Conservation (phyloP, 2,888 invertebrate species). For the Blastobasis lacticolella region DNA sequence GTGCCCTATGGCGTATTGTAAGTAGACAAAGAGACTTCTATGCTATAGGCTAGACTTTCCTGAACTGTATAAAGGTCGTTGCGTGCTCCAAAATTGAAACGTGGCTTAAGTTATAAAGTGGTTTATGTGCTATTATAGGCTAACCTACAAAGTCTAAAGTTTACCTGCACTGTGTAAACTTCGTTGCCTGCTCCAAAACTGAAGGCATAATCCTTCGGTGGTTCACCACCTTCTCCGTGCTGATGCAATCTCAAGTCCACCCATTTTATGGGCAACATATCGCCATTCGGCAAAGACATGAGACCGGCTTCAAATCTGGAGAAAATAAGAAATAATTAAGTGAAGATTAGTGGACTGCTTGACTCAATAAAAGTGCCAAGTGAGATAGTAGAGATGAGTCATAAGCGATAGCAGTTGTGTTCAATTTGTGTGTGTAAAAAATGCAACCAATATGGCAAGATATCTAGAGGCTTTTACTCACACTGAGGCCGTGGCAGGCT, state of each 20-base stretch:
- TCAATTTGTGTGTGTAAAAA: too few species aligned
- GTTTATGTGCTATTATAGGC: too few species aligned
- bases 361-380: too few species aligned
- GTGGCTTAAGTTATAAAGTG: too few species aligned
- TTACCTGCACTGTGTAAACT: conserved; percentile 72
- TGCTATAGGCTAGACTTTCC: too few species aligned
- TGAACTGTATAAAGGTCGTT: too few species aligned
- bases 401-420: too few species aligned
- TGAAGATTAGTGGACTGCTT: too few species aligned
- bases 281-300: conserved; percentile 68
- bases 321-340: conserved; percentile 9
- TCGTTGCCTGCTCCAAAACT: conserved; percentile 72
- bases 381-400: not conserved
- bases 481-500: conserved; percentile 78
- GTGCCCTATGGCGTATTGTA: too few species aligned
- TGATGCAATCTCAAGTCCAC: conserved; percentile 78
- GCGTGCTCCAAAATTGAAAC: too few species aligned
- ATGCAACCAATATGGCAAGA: too few species aligned
- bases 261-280: conserved; percentile 72
- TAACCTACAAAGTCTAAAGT: not conserved
- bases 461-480: conserved; percentile 34
- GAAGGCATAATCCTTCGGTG: conserved; percentile 79
- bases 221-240: conserved; percentile 78
- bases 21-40: too few species aligned
- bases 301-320: conserved; percentile 78